Evolutionary conservation across 1,140 invertebrate genomes (phyloP), one percentile per base, ranked within the genome.

Genomic region (Heliconius congener): DNA sequence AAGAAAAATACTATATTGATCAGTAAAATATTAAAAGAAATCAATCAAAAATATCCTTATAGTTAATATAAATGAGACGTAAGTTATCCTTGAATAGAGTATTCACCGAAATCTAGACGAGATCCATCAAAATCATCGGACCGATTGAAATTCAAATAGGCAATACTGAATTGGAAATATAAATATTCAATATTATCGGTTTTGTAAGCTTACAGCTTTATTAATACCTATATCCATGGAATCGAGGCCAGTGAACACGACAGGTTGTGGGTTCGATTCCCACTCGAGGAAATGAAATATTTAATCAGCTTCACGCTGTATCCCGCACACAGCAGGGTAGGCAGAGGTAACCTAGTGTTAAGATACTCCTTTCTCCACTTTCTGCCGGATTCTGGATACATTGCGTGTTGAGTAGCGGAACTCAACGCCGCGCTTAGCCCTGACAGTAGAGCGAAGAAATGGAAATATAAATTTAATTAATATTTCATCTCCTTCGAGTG

Each of bases 61-160:
- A 66, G 19, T 6, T 30, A 75, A 39, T 37, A 37, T 46, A 60
- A 42, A 55, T 60, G 9, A 27, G 34, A 66, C 42, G 6, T 60
- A 75, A 55, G 52, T 8, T 30, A 66, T 37, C 73, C 30, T 13
- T 75, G 50, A 42, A 74, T 19, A 55, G 74, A 19, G 19, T 23
- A 42, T 75, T 75, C 37, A 75, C 23, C 74, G n/a, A n/a, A 66
- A 42, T 52, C 74, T 75, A 66, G 60, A 66, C 60, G 60, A 66
- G n/a, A 75, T 75, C 55, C 55, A 39, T 75, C 55, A 42, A 70
- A 76, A 27, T 70, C 60, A 70, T 71, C 39, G 27, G n/a, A 76
- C 23, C 13, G 13, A 76, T 70, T 76, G 39, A 50, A 70, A 76
- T 66, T 75, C 55, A 66, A 70, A 75, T 75, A 11, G 73, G 27